Conservation (phyloP, 2,113 vertebrate species). For the Percina caprodes region DNA sequence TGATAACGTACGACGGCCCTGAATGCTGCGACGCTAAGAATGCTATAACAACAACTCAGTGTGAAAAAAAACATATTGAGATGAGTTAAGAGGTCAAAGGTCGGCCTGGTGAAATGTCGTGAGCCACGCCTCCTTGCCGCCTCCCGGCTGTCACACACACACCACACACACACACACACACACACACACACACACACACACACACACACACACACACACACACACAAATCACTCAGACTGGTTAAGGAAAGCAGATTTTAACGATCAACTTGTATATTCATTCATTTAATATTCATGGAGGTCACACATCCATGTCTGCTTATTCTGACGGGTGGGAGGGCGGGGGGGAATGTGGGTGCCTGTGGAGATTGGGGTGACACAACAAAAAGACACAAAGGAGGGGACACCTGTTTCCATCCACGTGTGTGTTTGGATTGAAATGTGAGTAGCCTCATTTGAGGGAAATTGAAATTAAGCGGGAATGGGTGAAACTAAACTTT, state of each 20-base stretch:
- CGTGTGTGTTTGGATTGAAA: not conserved
- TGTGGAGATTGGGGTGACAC: not conserved
- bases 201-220: slow-evolving; percentile 20
- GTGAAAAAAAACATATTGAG: slow-evolving; percentile 47
- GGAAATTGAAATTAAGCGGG: not conserved
- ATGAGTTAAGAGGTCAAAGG: slow-evolving; percentile 45
- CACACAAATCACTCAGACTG: slow-evolving; percentile 7
- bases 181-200: slow-evolving; percentile 22
- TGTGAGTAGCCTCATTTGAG: not conserved
- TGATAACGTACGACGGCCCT: slow-evolving; percentile 8
- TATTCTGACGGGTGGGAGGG: not conserved
- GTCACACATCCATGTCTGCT: slow-evolving; percentile 44
- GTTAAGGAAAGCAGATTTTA: slow-evolving; percentile 16
- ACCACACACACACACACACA: slow-evolving; percentile 20
- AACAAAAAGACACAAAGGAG: slow-evolving; percentile 42
- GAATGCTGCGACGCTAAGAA: not conserved
- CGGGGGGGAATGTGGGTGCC: not conserved
- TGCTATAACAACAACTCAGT: slow-evolving; percentile 29
- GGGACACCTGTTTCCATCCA: slow-evolving; percentile 33
- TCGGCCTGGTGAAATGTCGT: slow-evolving; percentile 36
- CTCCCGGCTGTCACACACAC: not conserved
- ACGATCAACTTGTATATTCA: slow-evolving; percentile 29
- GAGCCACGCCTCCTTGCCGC: slow-evolving; percentile 5
- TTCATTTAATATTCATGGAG: slow-evolving; percentile 55
- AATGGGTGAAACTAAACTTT: not conserved